These are phyloP conservation scores for Trypoxylus dichotomus DNA, from an alignment of 1,140 invertebrate genomes.

Conservation along the genomic window DNA sequence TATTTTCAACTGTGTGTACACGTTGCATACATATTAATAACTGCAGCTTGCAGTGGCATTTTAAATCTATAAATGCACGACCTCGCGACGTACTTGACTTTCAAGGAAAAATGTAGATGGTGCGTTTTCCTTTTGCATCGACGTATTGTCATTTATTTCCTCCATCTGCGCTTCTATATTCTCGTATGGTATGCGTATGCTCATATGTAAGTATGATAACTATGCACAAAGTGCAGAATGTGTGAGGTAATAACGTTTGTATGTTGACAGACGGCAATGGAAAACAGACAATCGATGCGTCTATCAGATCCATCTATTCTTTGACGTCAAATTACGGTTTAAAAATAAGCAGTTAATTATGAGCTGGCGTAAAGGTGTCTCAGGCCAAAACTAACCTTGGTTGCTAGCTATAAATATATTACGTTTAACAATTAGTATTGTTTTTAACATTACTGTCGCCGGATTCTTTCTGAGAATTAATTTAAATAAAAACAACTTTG, in stretches of 20 bases:
- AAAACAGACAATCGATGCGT: background rate
- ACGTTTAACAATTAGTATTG: background rate
- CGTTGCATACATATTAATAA: background rate
- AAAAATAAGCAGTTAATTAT: conserved; percentile 16
- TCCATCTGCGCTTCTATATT: background rate
- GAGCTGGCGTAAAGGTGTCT: background rate
- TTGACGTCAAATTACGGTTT: conserved; percentile 3
- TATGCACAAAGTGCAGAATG: background rate
- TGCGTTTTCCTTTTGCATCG: conserved; percentile 12
- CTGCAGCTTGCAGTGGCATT: background rate
- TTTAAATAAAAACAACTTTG: background rate
- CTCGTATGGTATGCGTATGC: background rate
- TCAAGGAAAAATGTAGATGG: conserved; percentile 21
- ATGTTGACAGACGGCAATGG: conserved; percentile 14
- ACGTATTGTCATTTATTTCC: conserved; percentile 11
- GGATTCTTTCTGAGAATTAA: no score
- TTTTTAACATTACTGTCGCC: background rate
- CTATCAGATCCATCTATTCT: background rate
- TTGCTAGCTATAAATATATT: background rate
- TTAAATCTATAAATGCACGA: background rate
- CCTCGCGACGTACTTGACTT: conserved; percentile 17
- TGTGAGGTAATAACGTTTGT: conserved; percentile 15
- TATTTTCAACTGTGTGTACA: background rate
- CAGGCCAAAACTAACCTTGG: background rate
- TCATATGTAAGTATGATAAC: background rate